Evolutionary conservation across 2,113 vertebrate species (phyloP).

Genomic region (Typhlomys cinereus): DNA sequence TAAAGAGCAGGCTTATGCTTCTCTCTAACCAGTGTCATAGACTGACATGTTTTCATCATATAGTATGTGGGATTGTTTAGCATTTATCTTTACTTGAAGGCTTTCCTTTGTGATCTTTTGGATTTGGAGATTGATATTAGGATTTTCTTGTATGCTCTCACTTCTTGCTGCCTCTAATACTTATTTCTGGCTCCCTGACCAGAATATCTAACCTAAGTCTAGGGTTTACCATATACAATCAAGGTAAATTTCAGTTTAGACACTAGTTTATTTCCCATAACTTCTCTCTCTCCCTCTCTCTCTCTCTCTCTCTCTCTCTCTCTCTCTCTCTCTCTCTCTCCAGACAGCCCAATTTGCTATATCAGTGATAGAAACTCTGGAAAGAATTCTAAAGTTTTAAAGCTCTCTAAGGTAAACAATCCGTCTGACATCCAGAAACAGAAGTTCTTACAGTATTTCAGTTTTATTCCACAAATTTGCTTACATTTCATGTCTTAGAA

Average conservation of each 20-base stretch:
- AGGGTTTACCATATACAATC: not conserved
- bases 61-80: not conserved
- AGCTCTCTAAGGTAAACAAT: not conserved
- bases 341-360: not conserved
- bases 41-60: not conserved
- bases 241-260: conserved; percentile 8
- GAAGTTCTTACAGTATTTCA: not conserved
- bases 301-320: too few relatives aligned
- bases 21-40: not conserved
- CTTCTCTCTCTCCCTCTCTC: too few relatives aligned
- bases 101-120: not conserved
- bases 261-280: not conserved
- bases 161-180: not conserved
- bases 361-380: not conserved
- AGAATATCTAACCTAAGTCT: not conserved
- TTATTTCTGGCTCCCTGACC: not conserved
- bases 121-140: not conserved
- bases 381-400: not conserved
- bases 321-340: too few relatives aligned
- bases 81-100: not conserved
- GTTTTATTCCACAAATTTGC: not conserved
- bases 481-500: not conserved
- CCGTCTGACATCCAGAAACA: not conserved
- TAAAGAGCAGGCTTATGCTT: not conserved
- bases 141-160: not conserved